phyloP scores from a whole-genome alignment of 2,113 vertebrate genomes.

The Paralichthys olivaceus region DNA sequence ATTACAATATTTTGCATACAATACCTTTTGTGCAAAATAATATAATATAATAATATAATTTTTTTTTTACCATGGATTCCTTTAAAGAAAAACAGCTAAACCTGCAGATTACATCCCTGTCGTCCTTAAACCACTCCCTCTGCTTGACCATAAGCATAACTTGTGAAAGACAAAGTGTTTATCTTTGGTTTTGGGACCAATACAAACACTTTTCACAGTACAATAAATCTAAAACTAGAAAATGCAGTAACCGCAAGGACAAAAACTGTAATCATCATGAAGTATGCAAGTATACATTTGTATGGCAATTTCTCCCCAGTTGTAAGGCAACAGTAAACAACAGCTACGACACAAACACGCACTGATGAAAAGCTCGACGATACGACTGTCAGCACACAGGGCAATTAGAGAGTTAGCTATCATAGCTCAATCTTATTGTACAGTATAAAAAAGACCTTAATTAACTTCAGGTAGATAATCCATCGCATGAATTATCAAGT shows the following conservation, averaged over 20 bases:
- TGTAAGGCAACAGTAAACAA: conserved; percentile 22
- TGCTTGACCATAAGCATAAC: conserved; percentile 16
- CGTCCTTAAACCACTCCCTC: conserved; percentile 13
- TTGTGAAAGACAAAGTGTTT: conserved; percentile 31
- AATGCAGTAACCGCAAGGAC: conserved; percentile 29
- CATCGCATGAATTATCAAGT: background rate
- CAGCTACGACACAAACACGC: conserved; percentile 6
- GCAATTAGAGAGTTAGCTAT: background rate
- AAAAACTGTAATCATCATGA: conserved; percentile 44
- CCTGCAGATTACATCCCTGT: background rate
- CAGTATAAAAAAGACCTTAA: background rate
- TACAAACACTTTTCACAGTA: conserved; percentile 48
- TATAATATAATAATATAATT: background rate
- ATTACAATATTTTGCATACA: background rate
- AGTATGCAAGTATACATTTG: conserved; percentile 21
- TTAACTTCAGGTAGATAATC: background rate
- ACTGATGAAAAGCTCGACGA: conserved; percentile 21
- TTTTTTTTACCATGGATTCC: background rate
- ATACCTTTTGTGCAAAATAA: background rate
- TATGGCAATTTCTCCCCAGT: conserved; percentile 10
- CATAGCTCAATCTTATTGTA: background rate
- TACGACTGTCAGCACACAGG: background rate
- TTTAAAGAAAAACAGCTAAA: conserved; percentile 29
- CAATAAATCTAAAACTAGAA: conserved; percentile 51
- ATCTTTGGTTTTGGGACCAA: conserved; percentile 40